Percentiles rank a stretch among this genome's conserved stretches.
phyloP scores from a whole-genome alignment of 2,113 vertebrate species.

The Pogonocichla stellata region DNA sequence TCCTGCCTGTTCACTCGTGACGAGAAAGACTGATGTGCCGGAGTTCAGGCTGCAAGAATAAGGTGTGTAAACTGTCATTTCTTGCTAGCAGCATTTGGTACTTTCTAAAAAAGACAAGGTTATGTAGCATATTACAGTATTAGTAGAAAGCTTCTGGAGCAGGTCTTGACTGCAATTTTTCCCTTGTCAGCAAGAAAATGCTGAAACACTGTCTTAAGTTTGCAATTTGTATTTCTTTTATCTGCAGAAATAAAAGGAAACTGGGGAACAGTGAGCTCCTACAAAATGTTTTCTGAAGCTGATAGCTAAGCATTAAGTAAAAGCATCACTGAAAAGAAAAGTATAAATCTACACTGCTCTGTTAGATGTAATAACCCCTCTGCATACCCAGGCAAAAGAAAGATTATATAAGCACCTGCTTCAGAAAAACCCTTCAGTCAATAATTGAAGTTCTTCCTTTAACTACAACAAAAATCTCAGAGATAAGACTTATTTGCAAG shows the following conservation, averaged over 20 bases:
- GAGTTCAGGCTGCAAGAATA: slow-evolving; percentile 1
- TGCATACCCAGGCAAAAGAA: background rate
- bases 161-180: background rate
- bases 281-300: background rate
- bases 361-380: background rate
- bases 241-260: background rate
- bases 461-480: background rate
- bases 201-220: background rate
- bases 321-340: background rate
- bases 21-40: background rate
- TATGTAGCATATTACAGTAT: background rate
- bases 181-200: background rate
- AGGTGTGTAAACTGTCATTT: background rate
- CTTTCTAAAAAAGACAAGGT: background rate
- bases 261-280: background rate
- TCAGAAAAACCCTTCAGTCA: background rate
- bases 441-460: background rate
- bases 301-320: background rate
- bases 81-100: background rate
- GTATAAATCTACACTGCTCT: background rate
- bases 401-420: background rate
- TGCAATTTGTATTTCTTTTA: background rate
- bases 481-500: background rate
- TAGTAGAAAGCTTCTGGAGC: background rate
- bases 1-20: background rate